phyloP scores from a whole-genome alignment of 2,113 vertebrate genomes.

The Gavialis gangeticus region DNA sequence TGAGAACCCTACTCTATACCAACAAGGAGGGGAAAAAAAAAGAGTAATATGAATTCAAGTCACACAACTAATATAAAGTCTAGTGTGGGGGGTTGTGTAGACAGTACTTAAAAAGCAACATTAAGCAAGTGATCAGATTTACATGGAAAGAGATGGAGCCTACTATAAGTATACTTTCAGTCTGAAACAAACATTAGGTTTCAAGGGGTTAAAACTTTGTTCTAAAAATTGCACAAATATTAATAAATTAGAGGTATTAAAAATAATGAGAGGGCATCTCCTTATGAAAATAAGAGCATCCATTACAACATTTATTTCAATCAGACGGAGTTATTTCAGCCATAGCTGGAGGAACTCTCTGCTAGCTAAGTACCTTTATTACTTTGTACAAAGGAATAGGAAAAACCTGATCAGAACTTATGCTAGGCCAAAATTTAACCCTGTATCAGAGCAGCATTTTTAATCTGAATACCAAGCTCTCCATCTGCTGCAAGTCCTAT shows the following conservation, averaged over 20 bases:
- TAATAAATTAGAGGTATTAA: not conserved
- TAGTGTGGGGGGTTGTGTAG: not conserved
- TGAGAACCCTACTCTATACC: no score
- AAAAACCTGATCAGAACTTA: not conserved
- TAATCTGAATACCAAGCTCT: not conserved
- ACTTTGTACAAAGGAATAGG: not conserved
- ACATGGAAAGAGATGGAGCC: not conserved
- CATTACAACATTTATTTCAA: not conserved
- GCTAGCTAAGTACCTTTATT: not conserved
- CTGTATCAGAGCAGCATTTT: not conserved
- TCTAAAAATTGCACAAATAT: not conserved
- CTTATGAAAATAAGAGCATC: not conserved
- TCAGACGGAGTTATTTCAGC: not conserved
- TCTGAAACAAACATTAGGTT: not conserved
- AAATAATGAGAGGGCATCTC: not conserved
- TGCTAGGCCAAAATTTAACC: not conserved
- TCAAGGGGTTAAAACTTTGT: not conserved
- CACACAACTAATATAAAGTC: not conserved
- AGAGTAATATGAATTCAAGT: not conserved
- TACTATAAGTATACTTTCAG: not conserved
- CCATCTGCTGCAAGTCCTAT: not conserved
- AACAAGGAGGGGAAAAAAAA: no score
- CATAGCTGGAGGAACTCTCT: not conserved
- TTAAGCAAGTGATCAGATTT: no score
- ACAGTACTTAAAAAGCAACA: not conserved